These are phyloP conservation scores for Ptilodon capucinus DNA, from an alignment of 2,888 invertebrate species.

Conservation along the genomic window DNA sequence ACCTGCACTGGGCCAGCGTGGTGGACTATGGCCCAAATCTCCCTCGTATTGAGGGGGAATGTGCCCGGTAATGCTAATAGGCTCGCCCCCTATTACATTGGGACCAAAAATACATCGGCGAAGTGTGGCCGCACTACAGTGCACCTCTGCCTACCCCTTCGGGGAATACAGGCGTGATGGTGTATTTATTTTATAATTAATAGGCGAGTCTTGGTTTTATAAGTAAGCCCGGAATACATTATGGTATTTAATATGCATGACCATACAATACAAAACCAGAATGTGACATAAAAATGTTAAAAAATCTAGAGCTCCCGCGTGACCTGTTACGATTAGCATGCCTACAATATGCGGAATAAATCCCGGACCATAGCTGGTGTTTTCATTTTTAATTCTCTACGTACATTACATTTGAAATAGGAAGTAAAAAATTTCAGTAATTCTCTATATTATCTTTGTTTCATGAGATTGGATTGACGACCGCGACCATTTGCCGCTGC, in stretches of 20 bases:
- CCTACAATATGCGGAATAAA: background rate
- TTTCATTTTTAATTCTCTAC: background rate
- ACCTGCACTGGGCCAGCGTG: no score
- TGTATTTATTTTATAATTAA: constrained; percentile 1
- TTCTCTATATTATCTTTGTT: no score
- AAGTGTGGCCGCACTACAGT: no score
- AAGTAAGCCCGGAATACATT: background rate
- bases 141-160: no score
- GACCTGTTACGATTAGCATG: background rate
- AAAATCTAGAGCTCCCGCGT: background rate
- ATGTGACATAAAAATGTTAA: background rate
- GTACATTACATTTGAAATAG: no score
- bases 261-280: background rate
- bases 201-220: background rate
- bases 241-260: background rate
- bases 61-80: no score
- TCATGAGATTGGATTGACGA: background rate
- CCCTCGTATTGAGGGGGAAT: no score
- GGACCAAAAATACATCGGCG: no score
- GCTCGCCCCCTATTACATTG: no score
- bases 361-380: background rate
- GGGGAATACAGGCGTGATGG: no score
- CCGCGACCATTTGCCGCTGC: background rate
- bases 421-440: background rate
- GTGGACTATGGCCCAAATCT: no score